These are phyloP conservation scores for Macrotus californicus DNA, from an alignment of 2,113 vertebrate species.

Conservation along the genomic window DNA sequence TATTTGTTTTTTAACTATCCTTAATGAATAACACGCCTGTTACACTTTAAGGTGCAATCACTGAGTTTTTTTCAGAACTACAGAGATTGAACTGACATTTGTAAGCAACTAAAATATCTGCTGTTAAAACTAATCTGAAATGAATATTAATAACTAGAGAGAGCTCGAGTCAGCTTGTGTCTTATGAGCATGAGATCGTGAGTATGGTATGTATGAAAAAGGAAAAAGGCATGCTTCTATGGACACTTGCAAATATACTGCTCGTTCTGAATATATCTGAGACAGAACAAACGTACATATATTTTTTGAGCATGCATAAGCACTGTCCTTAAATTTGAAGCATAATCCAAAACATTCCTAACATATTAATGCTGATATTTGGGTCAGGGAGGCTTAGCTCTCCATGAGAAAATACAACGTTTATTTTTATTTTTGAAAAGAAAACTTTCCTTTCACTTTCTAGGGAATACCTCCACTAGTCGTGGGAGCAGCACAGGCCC, in stretches of 20 bases:
- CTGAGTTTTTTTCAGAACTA: constrained; percentile 26
- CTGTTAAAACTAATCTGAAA: constrained; percentile 1
- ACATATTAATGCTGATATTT: constrained; percentile 12
- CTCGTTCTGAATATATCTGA: neutral
- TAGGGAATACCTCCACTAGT: neutral
- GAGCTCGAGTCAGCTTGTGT: neutral
- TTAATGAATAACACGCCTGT: neutral
- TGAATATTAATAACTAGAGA: neutral
- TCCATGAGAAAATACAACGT: neutral
- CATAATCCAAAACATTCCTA: neutral
- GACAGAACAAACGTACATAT: neutral
- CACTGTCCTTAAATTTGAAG: constrained; percentile 4
- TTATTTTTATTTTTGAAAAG: neutral
- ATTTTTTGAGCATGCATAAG: neutral
- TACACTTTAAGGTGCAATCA: neutral
- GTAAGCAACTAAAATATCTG: neutral
- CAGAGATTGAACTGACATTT: neutral
- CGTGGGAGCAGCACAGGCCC: neutral
- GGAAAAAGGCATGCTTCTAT: neutral
- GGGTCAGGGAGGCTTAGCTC: neutral
- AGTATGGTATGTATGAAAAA: neutral
- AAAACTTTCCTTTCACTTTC: constrained; percentile 19
- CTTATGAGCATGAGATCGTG: neutral
- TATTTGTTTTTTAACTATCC: neutral
- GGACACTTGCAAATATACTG: neutral